Base-by-base conservation (phyloP, 2,797 vertebrate genomes). In the Chelonia mydas region DNA sequence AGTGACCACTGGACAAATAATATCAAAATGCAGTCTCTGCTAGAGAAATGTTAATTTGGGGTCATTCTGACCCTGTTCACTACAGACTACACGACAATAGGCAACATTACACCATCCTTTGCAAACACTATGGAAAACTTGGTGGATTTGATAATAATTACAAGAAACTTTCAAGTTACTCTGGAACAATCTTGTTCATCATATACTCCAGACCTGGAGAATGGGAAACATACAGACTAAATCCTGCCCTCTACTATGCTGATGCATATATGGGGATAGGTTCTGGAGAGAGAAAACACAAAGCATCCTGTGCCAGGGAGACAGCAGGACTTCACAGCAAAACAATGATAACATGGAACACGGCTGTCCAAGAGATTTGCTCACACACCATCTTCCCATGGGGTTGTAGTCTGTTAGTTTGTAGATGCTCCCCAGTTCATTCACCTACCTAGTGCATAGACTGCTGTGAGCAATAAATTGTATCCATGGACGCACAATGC, bases 121-220 rank as follows among this genome's bases (percentile, higher is more conserved):
- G 78, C 49, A 88, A 83, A 82, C 33, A 76, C 89, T 83, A 49
- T 3, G 19, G 59, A n/a, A 81, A 59, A 59, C 51, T 57, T 33
- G 2, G 5, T 1, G 9, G 53, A 37, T 23, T 11, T 5, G 10
- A 4, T 1, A 61, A 88, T 2, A 4, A 57, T 31, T 61, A 68
- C 10, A 72, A 92, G 21, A 55, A 90, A 57, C 47, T 87, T 83
- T 53, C 45, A 47, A 87, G 61, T 0, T 8, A 79, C 53, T 5
- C 47, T 47, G 28, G 57, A 59, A 59, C 28, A 31, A 59, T 33
- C 11, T 1, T 37, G 72, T 3, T 82, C 86, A 27, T 49, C 59
- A 17, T 1, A 0, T 0, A 0, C 1, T 5, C 17, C 3, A 4
- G n/a, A 2, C 49, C 74, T 27, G 45, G 45, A 77, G 45, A 77